phyloP scores from a whole-genome alignment of 2,888 invertebrate species.

The Agonum fuliginosum region DNA sequence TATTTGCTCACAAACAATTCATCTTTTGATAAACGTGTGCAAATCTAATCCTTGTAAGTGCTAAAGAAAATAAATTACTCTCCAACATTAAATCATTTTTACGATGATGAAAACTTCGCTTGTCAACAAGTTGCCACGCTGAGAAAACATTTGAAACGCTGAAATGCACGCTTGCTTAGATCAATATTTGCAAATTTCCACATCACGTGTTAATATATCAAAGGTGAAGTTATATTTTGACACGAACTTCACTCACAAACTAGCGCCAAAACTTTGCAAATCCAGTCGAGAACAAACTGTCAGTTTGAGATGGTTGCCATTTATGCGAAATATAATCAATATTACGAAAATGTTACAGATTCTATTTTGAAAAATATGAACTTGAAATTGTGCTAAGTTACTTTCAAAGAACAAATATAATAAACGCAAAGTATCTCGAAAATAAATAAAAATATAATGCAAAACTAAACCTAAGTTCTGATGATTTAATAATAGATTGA shows the following conservation, averaged over 20 bases:
- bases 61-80: slow-evolving; percentile 2
- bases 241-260: background rate
- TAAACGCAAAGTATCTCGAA: too few relatives aligned
- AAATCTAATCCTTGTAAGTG: background rate
- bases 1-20: too few relatives aligned
- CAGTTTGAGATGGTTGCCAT: too few relatives aligned
- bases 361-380: too few relatives aligned
- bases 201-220: slow-evolving; percentile 39
- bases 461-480: too few relatives aligned
- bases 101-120: background rate
- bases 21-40: too few relatives aligned
- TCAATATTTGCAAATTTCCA: slow-evolving; percentile 30
- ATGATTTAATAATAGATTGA: too few relatives aligned
- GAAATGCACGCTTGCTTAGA: background rate
- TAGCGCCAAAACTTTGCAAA: background rate
- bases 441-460: too few relatives aligned
- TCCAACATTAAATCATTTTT: slow-evolving; percentile 23
- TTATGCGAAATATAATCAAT: too few relatives aligned
- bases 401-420: too few relatives aligned
- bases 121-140: background rate
- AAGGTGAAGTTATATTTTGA: slow-evolving; percentile 23
- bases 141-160: background rate
- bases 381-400: too few relatives aligned
- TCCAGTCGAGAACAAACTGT: background rate
- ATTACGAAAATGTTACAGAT: too few relatives aligned